Evolutionary conservation across 1,140 invertebrate genomes (phyloP).

Genomic region (Belonocnema kinseyi): DNA sequence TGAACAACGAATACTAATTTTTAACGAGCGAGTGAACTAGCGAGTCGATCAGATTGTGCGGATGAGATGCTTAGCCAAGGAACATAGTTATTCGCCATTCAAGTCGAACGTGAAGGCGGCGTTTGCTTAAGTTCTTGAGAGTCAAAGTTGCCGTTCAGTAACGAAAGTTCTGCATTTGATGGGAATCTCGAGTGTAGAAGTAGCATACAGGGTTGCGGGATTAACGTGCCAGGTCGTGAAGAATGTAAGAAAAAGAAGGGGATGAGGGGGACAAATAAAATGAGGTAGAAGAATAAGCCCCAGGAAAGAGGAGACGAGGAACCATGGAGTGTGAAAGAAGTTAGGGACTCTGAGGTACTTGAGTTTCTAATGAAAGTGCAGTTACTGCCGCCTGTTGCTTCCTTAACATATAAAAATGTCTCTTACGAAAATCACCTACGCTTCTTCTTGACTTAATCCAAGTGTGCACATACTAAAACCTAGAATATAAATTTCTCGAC

Average conservation of each 20-base stretch:
- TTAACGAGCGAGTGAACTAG: slow-evolving; percentile 16
- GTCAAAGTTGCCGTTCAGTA: slow-evolving; percentile 11
- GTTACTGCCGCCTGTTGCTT: slow-evolving; percentile 65
- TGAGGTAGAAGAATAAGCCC: slow-evolving; percentile 28
- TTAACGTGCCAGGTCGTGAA: slow-evolving; percentile 32
- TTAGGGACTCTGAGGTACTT: slow-evolving; percentile 46
- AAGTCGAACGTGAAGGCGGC: slow-evolving; percentile 5
- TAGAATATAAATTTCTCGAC: background rate
- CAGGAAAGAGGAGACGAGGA: slow-evolving; percentile 12
- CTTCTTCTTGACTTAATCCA: slow-evolving; percentile 44
- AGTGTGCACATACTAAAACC: background rate
- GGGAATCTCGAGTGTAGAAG: slow-evolving; percentile 7
- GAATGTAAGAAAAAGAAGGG: slow-evolving; percentile 36
- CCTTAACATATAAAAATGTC: slow-evolving; percentile 50
- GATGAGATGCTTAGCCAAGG: slow-evolving; percentile 8
- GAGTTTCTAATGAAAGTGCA: slow-evolving; percentile 64
- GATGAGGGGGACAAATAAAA: slow-evolving; percentile 39
- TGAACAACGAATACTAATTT: background rate
- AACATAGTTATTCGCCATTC: slow-evolving; percentile 23
- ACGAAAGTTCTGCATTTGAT: slow-evolving; percentile 20
- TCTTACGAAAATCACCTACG: slow-evolving; percentile 47
- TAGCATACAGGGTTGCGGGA: slow-evolving; percentile 15
- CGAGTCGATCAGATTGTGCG: slow-evolving; percentile 1
- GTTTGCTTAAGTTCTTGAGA: slow-evolving; percentile 16
- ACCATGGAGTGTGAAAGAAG: slow-evolving; percentile 19